Evolutionary conservation across 64 coral and sea anemone genomes (phyloP).

Genomic region (Astreopora myriophthalma): DNA sequence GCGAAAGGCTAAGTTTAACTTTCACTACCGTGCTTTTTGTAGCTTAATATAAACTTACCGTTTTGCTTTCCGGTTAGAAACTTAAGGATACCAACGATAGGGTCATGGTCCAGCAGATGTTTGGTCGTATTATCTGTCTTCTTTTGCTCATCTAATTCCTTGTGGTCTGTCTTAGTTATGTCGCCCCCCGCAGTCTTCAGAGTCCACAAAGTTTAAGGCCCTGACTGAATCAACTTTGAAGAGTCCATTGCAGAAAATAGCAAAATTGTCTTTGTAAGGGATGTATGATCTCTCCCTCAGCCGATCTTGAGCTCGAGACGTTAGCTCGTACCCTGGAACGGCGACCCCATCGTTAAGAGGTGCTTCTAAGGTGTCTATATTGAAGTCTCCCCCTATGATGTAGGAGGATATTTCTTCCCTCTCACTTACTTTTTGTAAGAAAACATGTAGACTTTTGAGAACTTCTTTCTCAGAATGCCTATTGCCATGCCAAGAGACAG

Average conservation of each 20-base stretch:
- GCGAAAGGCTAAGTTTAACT: too few species aligned
- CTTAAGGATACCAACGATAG: background rate
- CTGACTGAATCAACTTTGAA: background rate
- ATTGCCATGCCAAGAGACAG: background rate
- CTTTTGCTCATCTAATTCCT: background rate
- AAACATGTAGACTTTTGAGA: background rate
- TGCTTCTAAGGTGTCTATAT: background rate
- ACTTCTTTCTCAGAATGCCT: too few species aligned
- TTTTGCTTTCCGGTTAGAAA: background rate
- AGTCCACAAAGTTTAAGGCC: background rate
- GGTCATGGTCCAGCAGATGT: slow-evolving; percentile 7
- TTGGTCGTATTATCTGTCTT: background rate
- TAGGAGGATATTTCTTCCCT: background rate
- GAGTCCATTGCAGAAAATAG: background rate
- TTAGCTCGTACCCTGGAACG: background rate
- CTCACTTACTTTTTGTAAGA: background rate
- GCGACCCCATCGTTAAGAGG: too few species aligned
- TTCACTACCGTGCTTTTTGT: too few species aligned
- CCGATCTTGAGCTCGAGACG: background rate
- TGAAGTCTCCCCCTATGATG: slow-evolving; percentile 9
- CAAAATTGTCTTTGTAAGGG: background rate
- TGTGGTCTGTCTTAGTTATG: background rate
- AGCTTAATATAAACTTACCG: too few species aligned
- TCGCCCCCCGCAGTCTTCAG: background rate
- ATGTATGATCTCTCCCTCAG: background rate